Evolutionary conservation across 2,797 vertebrate species (phyloP).

Genomic region (Diplodus sargus): DNA sequence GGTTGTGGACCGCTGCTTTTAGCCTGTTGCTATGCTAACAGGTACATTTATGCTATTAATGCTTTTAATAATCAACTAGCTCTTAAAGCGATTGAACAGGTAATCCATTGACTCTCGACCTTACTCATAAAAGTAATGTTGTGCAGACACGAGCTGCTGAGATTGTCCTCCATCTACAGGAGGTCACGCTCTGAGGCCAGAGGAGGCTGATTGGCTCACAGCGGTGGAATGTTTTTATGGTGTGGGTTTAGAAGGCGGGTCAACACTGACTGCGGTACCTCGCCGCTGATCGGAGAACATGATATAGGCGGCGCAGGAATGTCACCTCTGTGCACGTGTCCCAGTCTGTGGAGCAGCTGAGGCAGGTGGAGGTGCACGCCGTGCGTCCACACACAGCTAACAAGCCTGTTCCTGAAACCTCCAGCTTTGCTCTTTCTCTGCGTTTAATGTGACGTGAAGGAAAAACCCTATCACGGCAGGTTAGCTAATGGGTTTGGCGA

Average conservation of each 20-base stretch:
- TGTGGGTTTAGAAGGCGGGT: slow-evolving; percentile 63
- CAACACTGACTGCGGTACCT: slow-evolving; percentile 7
- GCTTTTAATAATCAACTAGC: neutral
- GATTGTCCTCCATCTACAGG: slow-evolving; percentile 10
- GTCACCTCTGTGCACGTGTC: slow-evolving; percentile 45
- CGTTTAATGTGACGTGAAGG: slow-evolving; percentile 43
- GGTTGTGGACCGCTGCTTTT: neutral
- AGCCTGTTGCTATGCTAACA: neutral
- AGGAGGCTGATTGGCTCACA: slow-evolving; percentile 59
- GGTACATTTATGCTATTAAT: neutral
- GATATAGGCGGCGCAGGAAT: slow-evolving; percentile 71
- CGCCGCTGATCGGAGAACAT: slow-evolving; percentile 63
- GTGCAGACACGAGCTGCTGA: neutral
- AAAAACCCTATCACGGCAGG: slow-evolving; percentile 25
- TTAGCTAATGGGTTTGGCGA: slow-evolving; percentile 34
- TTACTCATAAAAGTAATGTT: neutral
- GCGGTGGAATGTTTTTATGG: slow-evolving; percentile 71
- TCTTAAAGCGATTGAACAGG: neutral
- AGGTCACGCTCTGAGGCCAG: slow-evolving; percentile 18
- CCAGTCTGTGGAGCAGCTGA: slow-evolving; percentile 5
- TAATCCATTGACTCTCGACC: neutral
- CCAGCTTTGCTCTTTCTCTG: neutral
- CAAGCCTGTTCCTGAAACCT: slow-evolving; percentile 3
- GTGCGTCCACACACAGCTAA: neutral
- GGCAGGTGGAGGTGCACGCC: neutral